These are phyloP conservation scores for Ptilorrhoa leucosticta DNA, from an alignment of 2,113 vertebrate genomes.

Conservation along the genomic window DNA sequence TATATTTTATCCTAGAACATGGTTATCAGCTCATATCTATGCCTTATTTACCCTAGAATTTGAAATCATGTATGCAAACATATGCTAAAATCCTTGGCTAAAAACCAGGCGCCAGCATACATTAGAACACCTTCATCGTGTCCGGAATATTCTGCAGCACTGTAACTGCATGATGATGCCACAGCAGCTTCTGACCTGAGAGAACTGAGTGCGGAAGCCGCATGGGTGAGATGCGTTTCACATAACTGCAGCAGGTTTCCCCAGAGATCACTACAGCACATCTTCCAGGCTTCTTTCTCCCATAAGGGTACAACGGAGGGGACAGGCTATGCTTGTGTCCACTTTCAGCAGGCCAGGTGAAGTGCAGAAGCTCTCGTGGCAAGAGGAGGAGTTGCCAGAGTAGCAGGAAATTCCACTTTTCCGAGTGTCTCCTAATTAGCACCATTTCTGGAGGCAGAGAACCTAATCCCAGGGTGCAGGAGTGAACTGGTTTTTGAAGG, in stretches of 20 bases:
- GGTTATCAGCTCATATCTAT: conserved; percentile 10
- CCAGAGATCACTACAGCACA: neutral
- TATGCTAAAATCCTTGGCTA: neutral
- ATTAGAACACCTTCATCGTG: neutral
- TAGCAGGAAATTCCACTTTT: conserved; percentile 28
- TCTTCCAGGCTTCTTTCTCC: neutral
- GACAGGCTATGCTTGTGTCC: neutral
- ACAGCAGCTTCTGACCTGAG: neutral
- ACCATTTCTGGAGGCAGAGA: neutral
- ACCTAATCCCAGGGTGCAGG: neutral
- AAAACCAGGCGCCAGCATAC: neutral
- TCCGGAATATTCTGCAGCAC: neutral
- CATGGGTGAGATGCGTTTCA: fast-evolving
- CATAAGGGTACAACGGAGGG: neutral
- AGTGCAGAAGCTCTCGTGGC: fast-evolving
- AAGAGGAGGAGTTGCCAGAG: neutral
- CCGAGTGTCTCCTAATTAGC: neutral
- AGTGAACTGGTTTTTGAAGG: neutral
- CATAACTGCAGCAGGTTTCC: neutral
- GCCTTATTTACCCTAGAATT: neutral
- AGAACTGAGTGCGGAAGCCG: neutral
- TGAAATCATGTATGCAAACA: neutral
- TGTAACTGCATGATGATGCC: neutral
- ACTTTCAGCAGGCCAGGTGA: fast-evolving
- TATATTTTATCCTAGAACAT: neutral